Evolutionary conservation across 92 coral and sea anemone genomes (phyloP), one percentile per base, ranked within the genome.

Genomic region (Porites divaricata): DNA sequence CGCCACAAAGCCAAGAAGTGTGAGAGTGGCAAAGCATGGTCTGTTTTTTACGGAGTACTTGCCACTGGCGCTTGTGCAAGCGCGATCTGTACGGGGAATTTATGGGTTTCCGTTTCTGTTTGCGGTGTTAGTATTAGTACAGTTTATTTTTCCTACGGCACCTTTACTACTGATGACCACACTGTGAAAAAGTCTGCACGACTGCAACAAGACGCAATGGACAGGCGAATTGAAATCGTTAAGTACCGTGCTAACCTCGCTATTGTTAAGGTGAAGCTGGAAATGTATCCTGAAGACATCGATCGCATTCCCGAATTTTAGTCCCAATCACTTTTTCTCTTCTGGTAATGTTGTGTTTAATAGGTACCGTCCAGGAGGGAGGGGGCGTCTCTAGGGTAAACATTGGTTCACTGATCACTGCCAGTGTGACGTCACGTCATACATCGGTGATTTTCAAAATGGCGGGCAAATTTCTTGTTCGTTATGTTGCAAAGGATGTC

Each of bases 141-240:
- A 12, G 2, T 20, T 1, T 56, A 6, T 19, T 19, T 1, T 14
- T 0, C 0, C 9, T 9, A 0, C 14, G 0, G 0, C 17, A 1
- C 0, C 56, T 76, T 1, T 67, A 2, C 1, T 10, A 10, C 57
- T 1, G 0, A 17, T 41, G 15, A 2, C 57, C 4, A 62, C 0
- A 76, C 70, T 23, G n/a, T n/a, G n/a, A 6, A 8, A 62, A 19
- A 76, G 4, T 20, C 22, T 15, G n/a, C 61, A 8, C 20, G 0
- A 17, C 23, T 76, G 22, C 7, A 1, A n/a, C n/a, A 26, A 50
- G 13, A 61, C 51, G 26, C 35, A 51, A n/a, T 0, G 16, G 45
- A 12, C n/a, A 0, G 28, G 56, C 28, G 57, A 10, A 0, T 4
- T 1, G 81, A 76, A 12, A 35, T 59, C 0, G n/a, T 21, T 1